Conservation (phyloP, 2,113 vertebrate species). For the Aspidoscelis tigris region DNA sequence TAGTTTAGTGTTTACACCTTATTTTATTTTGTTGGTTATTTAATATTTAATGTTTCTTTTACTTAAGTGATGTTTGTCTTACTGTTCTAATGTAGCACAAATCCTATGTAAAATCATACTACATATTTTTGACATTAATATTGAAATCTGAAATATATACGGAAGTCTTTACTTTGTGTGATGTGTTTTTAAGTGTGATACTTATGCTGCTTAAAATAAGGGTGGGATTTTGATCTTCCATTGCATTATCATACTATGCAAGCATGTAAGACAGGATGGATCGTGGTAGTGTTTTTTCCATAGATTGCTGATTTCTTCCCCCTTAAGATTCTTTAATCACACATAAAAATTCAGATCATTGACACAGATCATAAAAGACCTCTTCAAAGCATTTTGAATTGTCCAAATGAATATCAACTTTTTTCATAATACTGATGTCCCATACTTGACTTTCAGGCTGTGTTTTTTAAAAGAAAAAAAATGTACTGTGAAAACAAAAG, state of each 20-base stretch:
- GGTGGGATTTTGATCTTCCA: constrained; percentile 74
- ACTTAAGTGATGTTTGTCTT: constrained; percentile 94
- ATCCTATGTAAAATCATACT: constrained; percentile 96
- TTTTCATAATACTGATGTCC: constrained; percentile 57
- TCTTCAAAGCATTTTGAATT: constrained; percentile 51
- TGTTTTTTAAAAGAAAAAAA: constrained; percentile 65
- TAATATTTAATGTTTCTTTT: constrained; percentile 99
- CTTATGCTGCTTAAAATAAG: constrained; percentile 78
- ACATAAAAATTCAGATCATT: constrained; percentile 34
- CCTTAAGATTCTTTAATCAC: constrained; percentile 17
- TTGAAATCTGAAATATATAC: constrained; percentile 96
- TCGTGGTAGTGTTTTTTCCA: background rate
- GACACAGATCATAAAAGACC: constrained; percentile 36
- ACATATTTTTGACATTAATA: constrained; percentile 99
- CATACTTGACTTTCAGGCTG: constrained; percentile 71
- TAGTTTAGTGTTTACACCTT: constrained; percentile 99
- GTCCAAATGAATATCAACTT: constrained; percentile 51
- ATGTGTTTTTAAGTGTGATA: constrained; percentile 78
- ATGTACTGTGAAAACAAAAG: constrained; percentile 79
- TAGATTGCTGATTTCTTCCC: constrained; percentile 32
- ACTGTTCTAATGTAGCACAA: constrained; percentile 98
- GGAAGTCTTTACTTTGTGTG: constrained; percentile 84
- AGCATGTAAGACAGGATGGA: constrained; percentile 54
- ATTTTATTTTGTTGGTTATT: constrained; percentile 94
- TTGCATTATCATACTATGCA: constrained; percentile 78